Evolutionary conservation across 2,888 invertebrate species (phyloP), one percentile per base, ranked within the genome.

Genomic region (Plagodis dolabraria): DNA sequence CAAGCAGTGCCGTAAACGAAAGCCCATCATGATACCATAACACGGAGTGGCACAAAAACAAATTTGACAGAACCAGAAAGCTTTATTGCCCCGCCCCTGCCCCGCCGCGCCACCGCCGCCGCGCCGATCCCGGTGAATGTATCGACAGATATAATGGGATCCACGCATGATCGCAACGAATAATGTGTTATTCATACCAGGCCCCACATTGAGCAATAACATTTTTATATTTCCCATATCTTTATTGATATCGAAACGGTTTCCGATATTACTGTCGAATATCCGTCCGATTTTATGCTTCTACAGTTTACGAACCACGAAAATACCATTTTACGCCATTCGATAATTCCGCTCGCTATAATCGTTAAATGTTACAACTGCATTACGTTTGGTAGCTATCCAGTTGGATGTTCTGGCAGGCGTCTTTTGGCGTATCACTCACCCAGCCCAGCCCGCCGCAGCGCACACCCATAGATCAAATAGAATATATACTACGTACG

Each of bases 151-250:
- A 1, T 50, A 50, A 50, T 50, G 43, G 42, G 34, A 7, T 34
- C 34, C 46, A 38, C 53, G 40, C 49, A 61, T 51, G 57, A 58
- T 45, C 57, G 46, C 57, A 46, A 11, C 33, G 38, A 11, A 54
- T 46, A 52, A 55, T 64, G 55, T 46, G 48, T 60, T 59, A 53
- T 57, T 59, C 60, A 50, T 57, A 44, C 40, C 46, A 38, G 60
- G 47, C 53, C 53, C 53, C 58, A 58, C 65, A 65, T 64, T 59
- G 61, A 57, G 65, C 59, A 62, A 62, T 62, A 62, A 62, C 60
- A 55, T 53, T 59, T 60, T 61, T 59, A 64, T 61, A 54, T 53
- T 51, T 56, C 58, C 59, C 53, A 59, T 59, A 64, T 64, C 59
- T 57, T 59, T 64, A 64, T 57, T 57, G 64, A 59, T 54, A 61